These are phyloP conservation scores for Xyliphius kryptos DNA, from an alignment of 2,113 vertebrate genomes.

Conservation along the genomic window DNA sequence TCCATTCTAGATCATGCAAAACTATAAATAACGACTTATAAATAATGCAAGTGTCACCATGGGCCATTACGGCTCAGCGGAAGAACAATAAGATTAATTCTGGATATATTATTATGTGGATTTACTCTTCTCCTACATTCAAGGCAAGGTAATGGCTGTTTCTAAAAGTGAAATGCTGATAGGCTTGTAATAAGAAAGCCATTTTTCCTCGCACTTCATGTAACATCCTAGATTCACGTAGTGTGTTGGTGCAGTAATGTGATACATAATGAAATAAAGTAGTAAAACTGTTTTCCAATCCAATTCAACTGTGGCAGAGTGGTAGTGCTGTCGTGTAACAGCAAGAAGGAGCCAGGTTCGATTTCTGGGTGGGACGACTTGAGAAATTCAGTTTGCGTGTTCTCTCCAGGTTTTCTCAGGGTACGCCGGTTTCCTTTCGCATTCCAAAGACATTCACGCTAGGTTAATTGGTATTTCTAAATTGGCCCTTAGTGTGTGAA, in stretches of 20 bases:
- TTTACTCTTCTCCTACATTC: constrained; percentile 8
- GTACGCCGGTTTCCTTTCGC: too few relatives aligned
- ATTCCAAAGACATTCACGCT: too few relatives aligned
- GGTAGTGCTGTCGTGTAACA: too few relatives aligned
- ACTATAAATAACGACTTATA: constrained; percentile 17
- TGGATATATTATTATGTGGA: constrained; percentile 9
- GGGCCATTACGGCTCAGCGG: constrained; percentile 1
- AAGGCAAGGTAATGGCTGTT: constrained; percentile 1
- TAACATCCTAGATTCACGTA: background rate
- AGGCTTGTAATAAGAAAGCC: background rate
- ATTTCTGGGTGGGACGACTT: too few relatives aligned
- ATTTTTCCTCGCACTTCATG: background rate
- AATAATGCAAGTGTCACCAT: constrained; percentile 15
- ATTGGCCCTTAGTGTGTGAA: too few relatives aligned
- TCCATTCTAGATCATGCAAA: background rate
- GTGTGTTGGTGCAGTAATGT: background rate
- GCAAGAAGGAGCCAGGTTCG: too few relatives aligned
- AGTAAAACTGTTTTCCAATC: background rate
- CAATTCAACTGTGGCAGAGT: too few relatives aligned
- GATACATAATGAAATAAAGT: background rate
- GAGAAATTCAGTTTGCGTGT: too few relatives aligned
- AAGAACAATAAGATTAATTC: constrained; percentile 12
- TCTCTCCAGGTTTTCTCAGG: too few relatives aligned
- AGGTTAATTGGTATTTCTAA: too few relatives aligned
- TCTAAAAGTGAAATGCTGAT: constrained; percentile 3